Conservation (phyloP, 2,797 vertebrate species). For the Cirrhinus mrigala region DNA sequence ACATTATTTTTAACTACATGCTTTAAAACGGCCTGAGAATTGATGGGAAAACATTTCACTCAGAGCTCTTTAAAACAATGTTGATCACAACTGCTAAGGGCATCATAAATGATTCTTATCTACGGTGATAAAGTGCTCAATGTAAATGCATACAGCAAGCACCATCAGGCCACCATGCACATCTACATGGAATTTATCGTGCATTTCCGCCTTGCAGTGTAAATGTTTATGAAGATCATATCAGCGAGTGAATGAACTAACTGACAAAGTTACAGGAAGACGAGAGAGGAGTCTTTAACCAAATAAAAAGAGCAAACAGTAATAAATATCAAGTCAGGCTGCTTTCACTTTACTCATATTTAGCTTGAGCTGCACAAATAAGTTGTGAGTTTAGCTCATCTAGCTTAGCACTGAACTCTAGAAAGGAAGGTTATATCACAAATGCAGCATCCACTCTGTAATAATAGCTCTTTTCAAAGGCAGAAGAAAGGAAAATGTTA, state of each 20-base stretch:
- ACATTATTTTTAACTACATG: slow-evolving; percentile 29
- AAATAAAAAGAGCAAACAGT: neutral
- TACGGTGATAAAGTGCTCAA: neutral
- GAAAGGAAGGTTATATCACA: neutral
- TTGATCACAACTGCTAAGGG: slow-evolving; percentile 1
- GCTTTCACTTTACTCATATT: neutral
- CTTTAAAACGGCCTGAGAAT: slow-evolving; percentile 6
- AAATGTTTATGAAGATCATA: slow-evolving; percentile 23
- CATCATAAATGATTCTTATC: slow-evolving; percentile 21
- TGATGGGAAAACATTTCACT: slow-evolving; percentile 19
- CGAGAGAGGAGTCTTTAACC: neutral
- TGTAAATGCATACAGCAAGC: neutral
- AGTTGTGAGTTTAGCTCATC: neutral
- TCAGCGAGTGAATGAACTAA: neutral
- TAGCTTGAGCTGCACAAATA: neutral
- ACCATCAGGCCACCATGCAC: neutral
- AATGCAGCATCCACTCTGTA: slow-evolving; percentile 7
- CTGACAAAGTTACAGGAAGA: neutral
- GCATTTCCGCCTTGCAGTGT: neutral
- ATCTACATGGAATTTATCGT: neutral
- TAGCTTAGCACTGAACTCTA: neutral
- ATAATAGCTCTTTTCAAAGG: slow-evolving; percentile 23
- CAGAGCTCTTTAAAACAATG: neutral
- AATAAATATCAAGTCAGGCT: neutral
- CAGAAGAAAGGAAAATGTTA: neutral